Evolutionary conservation across 2,797 vertebrate species (phyloP).

Genomic region (Ctenosaura bakeri): DNA sequence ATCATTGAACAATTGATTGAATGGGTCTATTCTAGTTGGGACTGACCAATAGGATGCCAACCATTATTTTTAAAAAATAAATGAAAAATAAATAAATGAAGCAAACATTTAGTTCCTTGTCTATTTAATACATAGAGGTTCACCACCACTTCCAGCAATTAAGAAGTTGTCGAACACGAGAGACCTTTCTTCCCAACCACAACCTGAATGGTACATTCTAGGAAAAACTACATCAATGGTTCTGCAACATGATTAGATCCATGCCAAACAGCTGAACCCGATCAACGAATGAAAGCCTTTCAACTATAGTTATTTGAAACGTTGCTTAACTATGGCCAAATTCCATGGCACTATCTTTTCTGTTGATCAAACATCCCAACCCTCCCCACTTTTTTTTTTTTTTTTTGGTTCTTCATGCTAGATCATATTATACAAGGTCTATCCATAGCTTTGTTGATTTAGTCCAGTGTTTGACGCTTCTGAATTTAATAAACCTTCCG

Average conservation of each 20-base stretch:
- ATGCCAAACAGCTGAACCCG: no score
- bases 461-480: conserved; percentile 25
- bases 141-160: neutral
- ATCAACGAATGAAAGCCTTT: neutral
- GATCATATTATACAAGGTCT: neutral
- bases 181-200: neutral
- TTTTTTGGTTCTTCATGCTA: neutral
- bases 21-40: no score
- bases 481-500: conserved; percentile 28
- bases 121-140: neutral
- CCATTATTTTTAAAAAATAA: no score
- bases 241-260: neutral
- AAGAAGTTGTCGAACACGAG: neutral
- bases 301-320: neutral
- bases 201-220: neutral
- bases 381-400: no score
- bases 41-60: no score
- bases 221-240: neutral
- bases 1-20: no score
- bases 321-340: neutral
- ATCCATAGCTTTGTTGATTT: conserved; percentile 3
- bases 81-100: no score
- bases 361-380: neutral
- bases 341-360: neutral
- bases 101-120: neutral